phyloP scores from a whole-genome alignment of 2,797 vertebrate species.

The Hephaestus fuliginosus region DNA sequence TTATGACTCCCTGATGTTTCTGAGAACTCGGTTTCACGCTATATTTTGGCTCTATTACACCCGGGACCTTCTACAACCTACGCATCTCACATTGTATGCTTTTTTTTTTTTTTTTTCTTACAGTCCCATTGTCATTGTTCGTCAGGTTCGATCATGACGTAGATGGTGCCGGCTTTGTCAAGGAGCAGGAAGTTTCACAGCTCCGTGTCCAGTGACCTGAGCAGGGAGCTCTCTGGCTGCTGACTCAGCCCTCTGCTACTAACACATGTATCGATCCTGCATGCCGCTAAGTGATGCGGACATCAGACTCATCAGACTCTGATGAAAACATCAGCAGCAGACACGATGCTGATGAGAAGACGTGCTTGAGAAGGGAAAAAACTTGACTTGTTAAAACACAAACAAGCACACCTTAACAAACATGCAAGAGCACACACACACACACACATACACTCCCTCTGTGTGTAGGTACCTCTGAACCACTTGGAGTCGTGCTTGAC shows the following conservation, averaged over 20 bases:
- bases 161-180: constrained; percentile 6
- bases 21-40: constrained; percentile 53
- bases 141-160: constrained; percentile 25
- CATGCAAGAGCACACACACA: not conserved
- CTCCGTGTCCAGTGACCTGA: constrained; percentile 34
- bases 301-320: constrained; percentile 10
- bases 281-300: constrained; percentile 54
- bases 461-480: constrained; percentile 91
- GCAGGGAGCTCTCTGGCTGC: constrained; percentile 46
- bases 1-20: constrained; percentile 65
- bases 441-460: not conserved
- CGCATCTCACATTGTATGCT: not conserved
- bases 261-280: constrained; percentile 55
- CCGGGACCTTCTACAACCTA: constrained; percentile 22
- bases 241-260: constrained; percentile 56
- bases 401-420: not conserved
- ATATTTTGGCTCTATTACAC: constrained; percentile 23
- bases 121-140: not conserved
- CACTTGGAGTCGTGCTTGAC: constrained; percentile 98
- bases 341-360: not conserved
- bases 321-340: constrained; percentile 16
- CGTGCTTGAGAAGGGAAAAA: not conserved
- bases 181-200: constrained; percentile 32
- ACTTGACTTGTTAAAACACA: not conserved
- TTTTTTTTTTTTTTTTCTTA: not conserved